These are phyloP conservation scores for Heterodera schachtii DNA, from an alignment of 1,140 invertebrate genomes.

Conservation along the genomic window DNA sequence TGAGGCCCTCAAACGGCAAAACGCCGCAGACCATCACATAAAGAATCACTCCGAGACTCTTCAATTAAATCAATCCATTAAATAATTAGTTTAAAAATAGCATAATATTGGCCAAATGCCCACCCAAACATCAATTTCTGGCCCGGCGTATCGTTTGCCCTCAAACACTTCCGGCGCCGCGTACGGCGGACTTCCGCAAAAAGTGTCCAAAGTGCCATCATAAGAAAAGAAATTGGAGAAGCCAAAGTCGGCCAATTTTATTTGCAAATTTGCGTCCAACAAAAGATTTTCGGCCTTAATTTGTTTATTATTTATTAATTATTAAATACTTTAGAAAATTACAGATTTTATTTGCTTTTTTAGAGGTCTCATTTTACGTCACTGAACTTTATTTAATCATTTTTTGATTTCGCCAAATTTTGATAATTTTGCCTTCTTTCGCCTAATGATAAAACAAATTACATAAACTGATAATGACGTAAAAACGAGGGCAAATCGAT, in stretches of 20 bases:
- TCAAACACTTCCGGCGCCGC: constrained; percentile 95
- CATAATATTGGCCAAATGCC: not conserved
- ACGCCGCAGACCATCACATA: constrained; percentile 95
- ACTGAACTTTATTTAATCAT: no score
- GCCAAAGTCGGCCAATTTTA: constrained; percentile 74
- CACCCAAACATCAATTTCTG: constrained; percentile 92
- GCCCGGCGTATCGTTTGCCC: constrained; percentile 87
- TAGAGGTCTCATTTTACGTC: no score
- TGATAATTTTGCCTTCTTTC: no score
- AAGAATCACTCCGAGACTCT: constrained; percentile 92
- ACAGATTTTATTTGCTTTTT: constrained; percentile 11
- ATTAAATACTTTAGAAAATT: not conserved
- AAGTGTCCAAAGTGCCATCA: constrained; percentile 81
- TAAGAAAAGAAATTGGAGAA: constrained; percentile 86
- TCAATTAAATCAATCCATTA: constrained; percentile 65
- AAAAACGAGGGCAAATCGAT: no score
- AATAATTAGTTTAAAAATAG: not conserved
- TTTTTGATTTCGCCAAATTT: no score
- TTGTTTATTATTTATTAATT: constrained; percentile 13
- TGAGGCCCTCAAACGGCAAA: constrained; percentile 90
- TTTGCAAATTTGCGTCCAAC: constrained; percentile 51
- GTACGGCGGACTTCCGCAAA: constrained; percentile 95
- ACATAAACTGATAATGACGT: no score
- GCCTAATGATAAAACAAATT: no score
- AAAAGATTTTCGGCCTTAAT: constrained; percentile 58